These are phyloP conservation scores for Paramisgurnus dabryanus DNA, from an alignment of 2,113 vertebrate genomes.

Conservation along the genomic window DNA sequence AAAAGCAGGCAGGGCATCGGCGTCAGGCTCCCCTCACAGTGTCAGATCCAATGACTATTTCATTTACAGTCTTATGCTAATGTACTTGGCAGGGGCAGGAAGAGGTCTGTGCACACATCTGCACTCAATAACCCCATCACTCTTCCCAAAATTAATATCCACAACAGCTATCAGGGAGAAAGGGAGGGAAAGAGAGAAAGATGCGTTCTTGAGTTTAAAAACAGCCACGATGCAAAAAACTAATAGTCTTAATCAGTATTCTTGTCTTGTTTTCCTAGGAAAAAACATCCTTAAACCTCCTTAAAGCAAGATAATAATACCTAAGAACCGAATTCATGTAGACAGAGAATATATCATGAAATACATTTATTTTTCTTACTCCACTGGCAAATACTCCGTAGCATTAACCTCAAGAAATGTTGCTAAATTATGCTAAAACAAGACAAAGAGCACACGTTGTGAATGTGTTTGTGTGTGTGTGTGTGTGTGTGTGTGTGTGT, in stretches of 20 bases:
- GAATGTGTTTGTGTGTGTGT: too few species aligned
- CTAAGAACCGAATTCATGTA: constrained; percentile 6
- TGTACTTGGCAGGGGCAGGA: constrained; percentile 54
- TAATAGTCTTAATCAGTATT: background rate
- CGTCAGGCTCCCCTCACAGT: constrained; percentile 31
- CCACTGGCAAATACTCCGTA: background rate
- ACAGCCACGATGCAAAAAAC: background rate
- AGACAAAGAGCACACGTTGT: background rate
- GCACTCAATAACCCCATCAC: constrained; percentile 53
- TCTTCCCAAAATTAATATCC: constrained; percentile 57
- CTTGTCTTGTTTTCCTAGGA: background rate
- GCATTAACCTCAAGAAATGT: too few species aligned
- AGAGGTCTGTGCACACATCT: constrained; percentile 49
- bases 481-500: too few species aligned
- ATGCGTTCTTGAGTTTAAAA: background rate
- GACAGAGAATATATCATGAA: background rate
- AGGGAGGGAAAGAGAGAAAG: background rate
- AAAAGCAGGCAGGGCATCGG: constrained; percentile 51
- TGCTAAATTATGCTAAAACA: background rate
- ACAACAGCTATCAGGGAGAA: constrained; percentile 43
- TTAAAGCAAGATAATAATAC: background rate
- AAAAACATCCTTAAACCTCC: too few species aligned
- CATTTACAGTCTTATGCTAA: constrained; percentile 59
- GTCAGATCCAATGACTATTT: constrained; percentile 58
- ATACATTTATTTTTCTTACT: background rate